Evolutionary conservation across 1,140 invertebrate species (phyloP).

Genomic region (Hyphantria cunea): DNA sequence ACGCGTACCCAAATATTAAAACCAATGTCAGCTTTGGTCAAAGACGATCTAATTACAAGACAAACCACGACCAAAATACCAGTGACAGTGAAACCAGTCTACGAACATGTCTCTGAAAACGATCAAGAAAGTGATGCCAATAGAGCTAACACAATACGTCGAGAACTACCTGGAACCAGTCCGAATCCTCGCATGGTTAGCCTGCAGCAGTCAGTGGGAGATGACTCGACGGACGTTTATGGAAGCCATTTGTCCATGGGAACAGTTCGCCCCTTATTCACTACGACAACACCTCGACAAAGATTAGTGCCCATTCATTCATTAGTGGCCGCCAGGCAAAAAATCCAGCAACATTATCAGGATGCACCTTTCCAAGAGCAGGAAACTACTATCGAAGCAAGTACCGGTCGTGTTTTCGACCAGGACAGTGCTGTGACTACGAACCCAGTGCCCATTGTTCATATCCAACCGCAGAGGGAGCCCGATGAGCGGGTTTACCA

Average conservation of each 20-base stretch:
- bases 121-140: constrained; percentile 53
- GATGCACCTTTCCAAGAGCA: constrained; percentile 67
- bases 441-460: constrained; percentile 73
- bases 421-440: constrained; percentile 70
- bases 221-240: constrained; percentile 86
- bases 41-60: constrained; percentile 64
- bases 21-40: constrained; percentile 49
- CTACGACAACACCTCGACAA: constrained; percentile 81
- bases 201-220: constrained; percentile 80
- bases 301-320: constrained; percentile 74
- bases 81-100: constrained; percentile 77
- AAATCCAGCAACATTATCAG: constrained; percentile 75
- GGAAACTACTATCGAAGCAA: constrained; percentile 77
- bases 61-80: constrained; percentile 65
- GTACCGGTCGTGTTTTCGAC: constrained; percentile 72
- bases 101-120: constrained; percentile 75
- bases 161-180: constrained; percentile 78
- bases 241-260: constrained; percentile 83
- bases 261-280: constrained; percentile 85
- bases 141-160: constrained; percentile 75
- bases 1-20: constrained; percentile 60
- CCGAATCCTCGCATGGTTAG: constrained; percentile 75
- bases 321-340: constrained; percentile 66
- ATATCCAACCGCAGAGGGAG: constrained; percentile 64
- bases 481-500: constrained; percentile 72